Evolutionary conservation across 2,797 vertebrate species (phyloP).

Genomic region (Salarias fasciatus): DNA sequence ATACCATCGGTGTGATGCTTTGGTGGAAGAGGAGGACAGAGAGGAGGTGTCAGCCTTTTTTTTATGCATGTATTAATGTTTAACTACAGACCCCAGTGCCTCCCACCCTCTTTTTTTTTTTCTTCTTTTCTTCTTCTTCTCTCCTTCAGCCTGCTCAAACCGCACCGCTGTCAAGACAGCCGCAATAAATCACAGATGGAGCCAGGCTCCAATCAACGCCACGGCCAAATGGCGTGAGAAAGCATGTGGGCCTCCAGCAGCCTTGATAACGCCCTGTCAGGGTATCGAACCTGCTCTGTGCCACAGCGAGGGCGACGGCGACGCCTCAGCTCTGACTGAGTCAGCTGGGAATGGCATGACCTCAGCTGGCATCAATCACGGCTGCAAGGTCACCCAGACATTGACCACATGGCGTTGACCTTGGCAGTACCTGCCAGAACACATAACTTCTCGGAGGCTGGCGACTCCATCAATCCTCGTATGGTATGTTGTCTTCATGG

Average conservation of each 20-base stretch:
- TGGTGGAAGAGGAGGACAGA: conserved; percentile 34
- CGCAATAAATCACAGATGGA: conserved; percentile 72
- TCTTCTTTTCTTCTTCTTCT: conserved; percentile 26
- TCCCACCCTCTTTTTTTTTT: conserved; percentile 30
- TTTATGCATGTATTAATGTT: conserved; percentile 71
- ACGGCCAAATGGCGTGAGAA: conserved; percentile 72
- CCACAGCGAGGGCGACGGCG: conserved; percentile 7
- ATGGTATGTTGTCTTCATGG: conserved; percentile 35
- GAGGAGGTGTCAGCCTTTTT: conserved; percentile 49
- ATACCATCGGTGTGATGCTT: conserved; percentile 64
- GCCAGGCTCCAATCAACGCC: conserved; percentile 72
- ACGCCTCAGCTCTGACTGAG: conserved; percentile 36
- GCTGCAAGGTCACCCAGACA: conserved; percentile 54
- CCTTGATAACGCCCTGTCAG: conserved; percentile 63
- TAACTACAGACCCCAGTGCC: conserved; percentile 63
- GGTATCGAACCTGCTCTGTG: conserved; percentile 41
- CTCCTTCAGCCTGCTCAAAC: conserved; percentile 34
- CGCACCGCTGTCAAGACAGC: conserved; percentile 48
- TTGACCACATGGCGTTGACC: conserved; percentile 47
- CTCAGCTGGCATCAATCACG: conserved; percentile 66
- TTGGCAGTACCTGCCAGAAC: conserved; percentile 38
- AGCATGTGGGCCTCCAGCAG: conserved; percentile 53
- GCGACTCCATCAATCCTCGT: conserved; percentile 36
- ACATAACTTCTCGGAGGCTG: conserved; percentile 17
- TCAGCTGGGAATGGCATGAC: conserved; percentile 61